Percentiles rank a stretch among this genome's conserved stretches.
Evolutionary conservation across 2,888 invertebrate genomes (phyloP).

Genomic region (Mellilla xanthometata): DNA sequence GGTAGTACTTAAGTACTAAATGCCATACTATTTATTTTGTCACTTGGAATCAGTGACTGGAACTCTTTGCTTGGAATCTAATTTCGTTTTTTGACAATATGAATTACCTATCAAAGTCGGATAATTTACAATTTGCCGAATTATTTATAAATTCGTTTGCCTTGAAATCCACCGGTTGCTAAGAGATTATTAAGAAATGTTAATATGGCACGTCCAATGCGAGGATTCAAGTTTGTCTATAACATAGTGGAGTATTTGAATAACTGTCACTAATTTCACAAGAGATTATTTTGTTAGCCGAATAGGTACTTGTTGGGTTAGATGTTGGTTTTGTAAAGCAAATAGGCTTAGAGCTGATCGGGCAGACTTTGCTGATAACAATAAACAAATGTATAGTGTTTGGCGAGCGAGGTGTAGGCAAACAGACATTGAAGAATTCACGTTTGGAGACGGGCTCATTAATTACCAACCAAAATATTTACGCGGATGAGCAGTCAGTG

Average conservation of each 20-base stretch:
- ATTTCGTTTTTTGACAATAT: slow-evolving; percentile 45
- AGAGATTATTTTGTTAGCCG: slow-evolving; percentile 19
- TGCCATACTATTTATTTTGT: slow-evolving; percentile 11
- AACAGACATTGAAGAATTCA: slow-evolving; percentile 49
- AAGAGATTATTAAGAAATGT: slow-evolving; percentile 59
- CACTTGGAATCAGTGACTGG: slow-evolving; percentile 26
- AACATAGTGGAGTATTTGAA: slow-evolving; percentile 15
- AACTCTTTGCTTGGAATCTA: too few species aligned
- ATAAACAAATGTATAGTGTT: slow-evolving; percentile 24
- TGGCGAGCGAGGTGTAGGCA: slow-evolving; percentile 36
- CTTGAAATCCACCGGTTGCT: slow-evolving; percentile 68
- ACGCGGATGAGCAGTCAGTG: slow-evolving; percentile 54
- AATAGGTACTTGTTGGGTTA: slow-evolving; percentile 11
- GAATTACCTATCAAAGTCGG: slow-evolving; percentile 52
- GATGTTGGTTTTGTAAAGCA: slow-evolving; percentile 20
- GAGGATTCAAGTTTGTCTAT: slow-evolving; percentile 18
- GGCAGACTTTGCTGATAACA: slow-evolving; percentile 27
- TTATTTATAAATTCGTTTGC: slow-evolving; percentile 63
- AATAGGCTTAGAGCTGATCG: slow-evolving; percentile 17
- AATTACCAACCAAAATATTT: slow-evolving; percentile 79
- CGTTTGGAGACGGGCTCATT: slow-evolving; percentile 56
- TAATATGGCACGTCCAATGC: slow-evolving; percentile 43
- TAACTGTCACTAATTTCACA: slow-evolving; percentile 20
- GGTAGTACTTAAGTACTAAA: neutral
- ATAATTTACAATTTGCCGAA: slow-evolving; percentile 58